Base-by-base conservation (phyloP, 2,797 vertebrate genomes). In the Halcyon chelicuti region DNA sequence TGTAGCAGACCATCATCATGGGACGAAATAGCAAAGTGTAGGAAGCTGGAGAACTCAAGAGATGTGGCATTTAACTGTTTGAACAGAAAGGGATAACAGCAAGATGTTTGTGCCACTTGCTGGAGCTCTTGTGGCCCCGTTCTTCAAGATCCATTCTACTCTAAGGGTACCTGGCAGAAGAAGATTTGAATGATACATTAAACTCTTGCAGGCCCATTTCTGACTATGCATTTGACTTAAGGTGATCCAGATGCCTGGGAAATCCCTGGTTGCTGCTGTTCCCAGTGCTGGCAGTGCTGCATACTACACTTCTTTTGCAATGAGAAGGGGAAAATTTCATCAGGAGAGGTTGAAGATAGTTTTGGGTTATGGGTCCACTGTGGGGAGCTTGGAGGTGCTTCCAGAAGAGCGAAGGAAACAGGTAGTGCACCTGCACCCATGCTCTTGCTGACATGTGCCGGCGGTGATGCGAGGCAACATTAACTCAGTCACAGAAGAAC, bases 381-480 rank as follows among this genome's bases (percentile, higher is more conserved):
- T 42, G 26, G 14, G 46, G 10, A 91, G 5, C 37, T 72, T 54
- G 54, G 25, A 79, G 62, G 49, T 23, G 12, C 22, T 89, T 67
- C 58, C 66, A 54, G 51, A 81, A 71, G 42, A 68, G 28, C 28
- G 68, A 63, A 67, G 52, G 12, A 25, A 84, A 40, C 13, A 49
- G 25, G 33, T 28, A 37, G 16, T 54, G 39, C 0, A 1, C 28
- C 18, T 74, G 44, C 2, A 1, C 33, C 33, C 1, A 0, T 40
- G 68, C 20, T 31, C 18, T 55, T 62, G n/a, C 21, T 33, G 72
- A 19, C 49, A 17, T 18, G 31, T 51, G 22, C n/a, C 37, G 44
- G 20, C 33, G n/a, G 10, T 25, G 54, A 23, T 10, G 29, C 15
- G 20, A 72, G 19, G 26, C 70, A 74, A 5, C 21, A 7, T 26